Evolutionary conservation across 2,113 vertebrate species (phyloP), one percentile per base, ranked within the genome.

Genomic region (Aegotheles bennettii): DNA sequence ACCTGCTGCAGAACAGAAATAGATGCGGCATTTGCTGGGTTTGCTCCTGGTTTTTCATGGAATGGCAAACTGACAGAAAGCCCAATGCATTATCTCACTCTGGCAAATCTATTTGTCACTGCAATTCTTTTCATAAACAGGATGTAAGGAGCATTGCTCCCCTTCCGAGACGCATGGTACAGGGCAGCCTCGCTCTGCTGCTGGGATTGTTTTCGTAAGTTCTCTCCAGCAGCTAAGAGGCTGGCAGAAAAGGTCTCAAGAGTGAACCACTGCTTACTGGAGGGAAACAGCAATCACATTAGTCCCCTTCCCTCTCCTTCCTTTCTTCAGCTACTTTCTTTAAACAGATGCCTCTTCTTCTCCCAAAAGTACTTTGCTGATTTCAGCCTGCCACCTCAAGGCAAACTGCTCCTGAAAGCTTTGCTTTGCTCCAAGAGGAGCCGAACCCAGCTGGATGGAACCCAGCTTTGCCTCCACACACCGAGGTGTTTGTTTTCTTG

Each of bases 191-290:
- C 16, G 28, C 26, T 87, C 20, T 8, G 17, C 5, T 64, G 14
- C 28, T n/a, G 23, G 2, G 21, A 13, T 21, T 21, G 33, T 13
- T 82, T 69, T 29, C 14, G 0, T 3, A 64, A 57, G 19, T 11
- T 61, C 15, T 25, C 10, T 51, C 19, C 61, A 69, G 28, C 24
- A 76, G 18, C n/a, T 65, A 36, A 48, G 33, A 53, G 7, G 11
- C 33, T 42, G 16, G 28, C 2, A 2, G 0, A 1, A 69, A 19
- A 75, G 6, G 19, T 16, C 25, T 26, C 5, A 1, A 3, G 7
- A 3, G 2, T 29, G 47, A 81, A 54, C 11, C 24, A 31, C 0
- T 0, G 25, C 24, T 82, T 64, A 40, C 7, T 69, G 29, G 16
- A 78, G 67, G 7, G 16, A 86, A 57, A 31, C 6, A 69, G 4